phyloP scores from a whole-genome alignment of 2,797 vertebrate species.

The Hypotaenidia okinawae region DNA sequence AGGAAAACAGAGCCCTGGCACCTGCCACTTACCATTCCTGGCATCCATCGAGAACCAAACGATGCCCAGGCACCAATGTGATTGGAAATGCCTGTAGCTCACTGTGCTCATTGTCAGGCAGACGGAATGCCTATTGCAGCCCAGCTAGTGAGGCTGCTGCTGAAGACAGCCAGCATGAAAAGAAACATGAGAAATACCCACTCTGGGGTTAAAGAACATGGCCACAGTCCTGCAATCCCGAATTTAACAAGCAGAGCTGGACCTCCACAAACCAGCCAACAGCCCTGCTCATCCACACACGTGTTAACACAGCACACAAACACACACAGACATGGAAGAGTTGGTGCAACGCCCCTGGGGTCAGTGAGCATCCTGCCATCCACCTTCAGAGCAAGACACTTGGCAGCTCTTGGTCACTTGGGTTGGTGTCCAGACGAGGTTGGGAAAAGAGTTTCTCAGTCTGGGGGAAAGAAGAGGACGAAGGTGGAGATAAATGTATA shows the following conservation, averaged over 20 bases:
- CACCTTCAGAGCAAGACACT: fast-evolving
- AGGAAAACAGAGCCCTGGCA: slow-evolving; percentile 11
- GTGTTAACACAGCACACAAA: fast-evolving
- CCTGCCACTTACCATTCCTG: slow-evolving; percentile 9
- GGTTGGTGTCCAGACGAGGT: background rate
- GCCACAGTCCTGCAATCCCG: background rate
- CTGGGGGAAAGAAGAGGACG: background rate
- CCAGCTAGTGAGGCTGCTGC: background rate
- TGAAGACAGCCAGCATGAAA: background rate
- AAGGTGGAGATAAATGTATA: background rate
- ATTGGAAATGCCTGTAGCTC: background rate
- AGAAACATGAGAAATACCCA: background rate
- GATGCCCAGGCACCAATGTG: background rate
- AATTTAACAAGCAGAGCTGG: background rate
- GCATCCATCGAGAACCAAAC: background rate
- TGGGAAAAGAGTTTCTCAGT: background rate
- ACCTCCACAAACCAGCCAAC: background rate
- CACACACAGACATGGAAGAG: fast-evolving
- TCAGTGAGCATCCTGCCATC: background rate
- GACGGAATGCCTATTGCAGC: background rate
- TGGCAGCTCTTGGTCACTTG: background rate
- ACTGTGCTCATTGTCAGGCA: background rate
- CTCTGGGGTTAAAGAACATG: background rate
- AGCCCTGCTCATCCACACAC: background rate
- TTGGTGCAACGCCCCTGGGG: background rate